A percentile compares a stretch with the other conserved stretches of the same genome.
Evolutionary conservation across 2,113 vertebrate species (phyloP).

Genomic region (Oncorhynchus nerka): DNA sequence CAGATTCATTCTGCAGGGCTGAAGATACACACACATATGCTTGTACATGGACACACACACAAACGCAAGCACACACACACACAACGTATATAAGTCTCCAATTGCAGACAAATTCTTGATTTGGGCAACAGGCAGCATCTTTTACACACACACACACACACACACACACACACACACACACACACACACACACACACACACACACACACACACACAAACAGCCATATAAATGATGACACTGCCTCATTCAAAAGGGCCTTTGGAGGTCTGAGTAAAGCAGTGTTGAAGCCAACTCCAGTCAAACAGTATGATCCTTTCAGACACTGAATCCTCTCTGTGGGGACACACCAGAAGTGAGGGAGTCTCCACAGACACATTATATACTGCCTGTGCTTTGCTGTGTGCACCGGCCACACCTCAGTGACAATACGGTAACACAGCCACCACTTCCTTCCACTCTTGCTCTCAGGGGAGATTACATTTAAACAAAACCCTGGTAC

Average conservation of each 20-base stretch:
- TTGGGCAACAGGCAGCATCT: background rate
- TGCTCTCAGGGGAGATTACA: slow-evolving; percentile 14
- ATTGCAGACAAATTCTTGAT: background rate
- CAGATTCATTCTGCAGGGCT: background rate
- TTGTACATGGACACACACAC: background rate
- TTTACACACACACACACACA: no score
- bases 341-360: background rate
- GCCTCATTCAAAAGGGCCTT: background rate
- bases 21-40: background rate
- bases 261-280: background rate
- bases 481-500: background rate
- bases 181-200: no score
- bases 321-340: background rate
- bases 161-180: no score
- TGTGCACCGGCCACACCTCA: slow-evolving; percentile 7
- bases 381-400: slow-evolving; percentile 13
- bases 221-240: background rate
- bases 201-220: no score
- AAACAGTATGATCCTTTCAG: background rate
- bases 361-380: background rate
- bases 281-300: background rate
- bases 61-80: background rate
- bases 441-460: background rate
- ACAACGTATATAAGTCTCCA: background rate
- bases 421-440: slow-evolving; percentile 21